Base-by-base conservation (phyloP, 1,140 invertebrate genomes). In the Drosophila leontia region DNA sequence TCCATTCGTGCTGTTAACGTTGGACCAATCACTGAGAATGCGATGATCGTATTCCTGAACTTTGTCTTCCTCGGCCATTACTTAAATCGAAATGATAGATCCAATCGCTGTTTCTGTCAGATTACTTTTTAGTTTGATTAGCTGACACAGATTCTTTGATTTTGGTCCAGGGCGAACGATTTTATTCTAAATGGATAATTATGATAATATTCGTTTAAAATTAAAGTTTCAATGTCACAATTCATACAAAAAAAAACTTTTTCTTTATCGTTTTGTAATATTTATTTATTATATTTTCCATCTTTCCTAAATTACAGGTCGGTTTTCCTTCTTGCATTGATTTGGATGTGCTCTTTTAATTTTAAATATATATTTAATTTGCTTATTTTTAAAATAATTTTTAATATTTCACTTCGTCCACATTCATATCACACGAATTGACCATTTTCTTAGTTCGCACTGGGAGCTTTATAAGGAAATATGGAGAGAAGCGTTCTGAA, bases 1-100 rank as follows among this genome's bases (percentile, higher is more conserved):
- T 7, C 88, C 90, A 53, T 91, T 92, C 13, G 79, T 86, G 42
- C 91, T 82, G 32, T 86, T 90, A 17, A 91, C 81, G 68, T 78
- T 81, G 13, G 76, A 88, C 92, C 92, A 92, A 60, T 92, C 92
- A 44, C 50, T 70, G n/a, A 92, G 55, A 19, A 65, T 71, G 26
- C 92, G 92, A 82, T 92, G 92, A 84, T 92, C 92, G 45, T 63
- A 79, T 41, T 90, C 82, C 47, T 90, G 75, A 34, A 72, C 65
- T 48, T 75, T 67, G 8, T 34, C 59, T 3, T 56, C 37, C 35
- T 56, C 53, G 35, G 53, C 53, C 86, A 88, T 88, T 42, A 50
- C 8, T 87, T 13, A 19, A 42, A 51, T 35, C 19, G 61, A 19
- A 19, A 12, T 15, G 34, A 35, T 48, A 0, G 34, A 35, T n/a